Percentiles rank a stretch among this genome's conserved stretches.
phyloP scores from a whole-genome alignment of 2,797 vertebrate genomes.

The Heterohyrax brucei region DNA sequence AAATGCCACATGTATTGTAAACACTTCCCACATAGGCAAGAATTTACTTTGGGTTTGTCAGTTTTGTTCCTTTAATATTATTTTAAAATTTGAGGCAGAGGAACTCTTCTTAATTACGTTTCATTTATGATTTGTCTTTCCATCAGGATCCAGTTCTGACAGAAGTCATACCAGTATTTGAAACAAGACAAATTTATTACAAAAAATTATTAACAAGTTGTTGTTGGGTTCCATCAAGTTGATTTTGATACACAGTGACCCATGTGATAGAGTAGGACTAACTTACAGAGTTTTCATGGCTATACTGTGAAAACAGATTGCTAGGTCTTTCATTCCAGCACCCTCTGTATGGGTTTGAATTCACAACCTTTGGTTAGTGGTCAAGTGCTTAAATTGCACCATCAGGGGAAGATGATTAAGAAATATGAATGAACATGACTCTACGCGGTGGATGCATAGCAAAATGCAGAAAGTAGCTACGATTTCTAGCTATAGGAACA shows the following conservation, averaged over 20 bases:
- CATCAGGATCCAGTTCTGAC: background rate
- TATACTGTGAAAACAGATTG: too few species aligned
- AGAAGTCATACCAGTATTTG: too few species aligned
- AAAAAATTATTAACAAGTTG: background rate
- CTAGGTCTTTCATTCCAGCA: too few species aligned
- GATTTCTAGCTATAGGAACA: background rate
- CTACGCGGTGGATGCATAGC: background rate
- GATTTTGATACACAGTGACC: too few species aligned
- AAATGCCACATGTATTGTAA: constrained; percentile 4
- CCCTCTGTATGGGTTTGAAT: too few species aligned
- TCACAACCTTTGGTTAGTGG: too few species aligned
- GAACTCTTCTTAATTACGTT: background rate
- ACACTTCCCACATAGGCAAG: background rate
- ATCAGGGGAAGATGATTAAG: background rate
- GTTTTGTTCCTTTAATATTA: background rate
- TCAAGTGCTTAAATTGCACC: too few species aligned
- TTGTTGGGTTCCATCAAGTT: too few species aligned
- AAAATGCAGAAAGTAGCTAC: background rate
- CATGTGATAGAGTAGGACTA: too few species aligned
- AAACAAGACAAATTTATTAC: background rate
- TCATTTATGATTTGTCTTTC: background rate
- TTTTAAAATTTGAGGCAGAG: background rate
- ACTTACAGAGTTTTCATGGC: too few species aligned
- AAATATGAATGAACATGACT: background rate
- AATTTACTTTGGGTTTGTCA: background rate